These are phyloP conservation scores for Sturmia bella DNA, from an alignment of 2,888 invertebrate species.

Conservation along the genomic window DNA sequence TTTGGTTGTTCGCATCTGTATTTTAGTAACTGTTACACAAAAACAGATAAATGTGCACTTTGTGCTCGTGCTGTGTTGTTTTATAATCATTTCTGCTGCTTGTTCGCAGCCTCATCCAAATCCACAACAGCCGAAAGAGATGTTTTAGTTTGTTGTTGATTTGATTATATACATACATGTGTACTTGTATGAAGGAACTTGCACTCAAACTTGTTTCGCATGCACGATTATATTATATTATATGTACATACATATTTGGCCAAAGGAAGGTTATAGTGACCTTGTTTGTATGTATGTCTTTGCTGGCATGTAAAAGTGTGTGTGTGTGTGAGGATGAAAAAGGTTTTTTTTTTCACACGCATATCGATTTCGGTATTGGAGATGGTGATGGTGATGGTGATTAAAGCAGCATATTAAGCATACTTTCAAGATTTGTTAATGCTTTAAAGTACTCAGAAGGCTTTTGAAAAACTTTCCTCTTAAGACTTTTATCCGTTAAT, in stretches of 20 bases:
- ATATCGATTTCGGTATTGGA: background rate
- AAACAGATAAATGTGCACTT: background rate
- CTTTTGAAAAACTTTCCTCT: too few species aligned
- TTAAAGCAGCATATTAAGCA: background rate
- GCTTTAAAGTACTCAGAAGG: too few species aligned
- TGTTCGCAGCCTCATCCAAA: conserved; percentile 7
- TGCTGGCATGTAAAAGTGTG: background rate
- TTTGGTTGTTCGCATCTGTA: background rate
- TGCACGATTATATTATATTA: background rate
- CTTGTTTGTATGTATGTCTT: conserved; percentile 9
- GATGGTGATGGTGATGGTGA: too few species aligned
- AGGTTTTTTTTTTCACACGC: background rate
- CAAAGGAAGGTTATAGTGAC: conserved; percentile 20
- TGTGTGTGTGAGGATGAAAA: background rate
- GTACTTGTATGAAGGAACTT: too few species aligned
- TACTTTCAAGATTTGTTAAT: background rate
- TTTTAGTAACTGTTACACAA: background rate
- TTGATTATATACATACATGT: background rate
- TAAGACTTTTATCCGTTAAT: too few species aligned
- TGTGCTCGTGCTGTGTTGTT: conserved; percentile 6
- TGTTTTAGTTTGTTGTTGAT: conserved; percentile 2
- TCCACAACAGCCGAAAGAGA: background rate
- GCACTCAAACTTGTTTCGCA: background rate
- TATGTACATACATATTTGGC: too few species aligned
- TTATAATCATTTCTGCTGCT: conserved; percentile 4